Conservation (phyloP, 2,888 invertebrate species). For the Eugnorisma glareosa region DNA sequence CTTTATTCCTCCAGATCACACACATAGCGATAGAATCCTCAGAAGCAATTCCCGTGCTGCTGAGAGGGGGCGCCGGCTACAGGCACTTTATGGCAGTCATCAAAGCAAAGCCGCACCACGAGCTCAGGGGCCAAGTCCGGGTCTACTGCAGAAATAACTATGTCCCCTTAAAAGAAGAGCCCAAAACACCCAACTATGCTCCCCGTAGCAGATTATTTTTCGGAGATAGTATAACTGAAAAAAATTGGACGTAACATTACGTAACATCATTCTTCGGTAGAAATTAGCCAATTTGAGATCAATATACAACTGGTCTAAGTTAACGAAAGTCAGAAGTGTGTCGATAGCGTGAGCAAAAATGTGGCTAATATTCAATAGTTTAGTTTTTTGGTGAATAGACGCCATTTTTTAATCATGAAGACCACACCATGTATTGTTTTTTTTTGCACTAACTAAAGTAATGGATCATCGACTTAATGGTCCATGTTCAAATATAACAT, state of each 20-base stretch:
- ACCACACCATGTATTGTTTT: neutral
- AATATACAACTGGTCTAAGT: neutral
- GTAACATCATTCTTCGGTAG: neutral
- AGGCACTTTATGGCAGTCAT: conserved; percentile 75
- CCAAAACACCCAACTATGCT: neutral
- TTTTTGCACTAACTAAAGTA: neutral
- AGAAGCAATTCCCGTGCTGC: conserved; percentile 77
- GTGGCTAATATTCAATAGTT: conserved; percentile 12
- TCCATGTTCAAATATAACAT: too few relatives aligned
- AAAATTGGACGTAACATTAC: conserved; percentile 19
- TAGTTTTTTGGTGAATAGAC: neutral
- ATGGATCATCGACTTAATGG: neutral
- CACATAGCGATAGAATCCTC: conserved; percentile 79
- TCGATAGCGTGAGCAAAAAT: conserved; percentile 27
- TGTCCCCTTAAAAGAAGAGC: neutral
- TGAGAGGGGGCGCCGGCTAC: conserved; percentile 82
- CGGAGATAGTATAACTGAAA: conserved; percentile 23
- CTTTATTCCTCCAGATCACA: conserved; percentile 72
- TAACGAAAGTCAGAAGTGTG: neutral
- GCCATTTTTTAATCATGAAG: neutral
- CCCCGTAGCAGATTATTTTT: conserved; percentile 44
- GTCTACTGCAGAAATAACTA: conserved; percentile 72
- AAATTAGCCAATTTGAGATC: conserved; percentile 15
- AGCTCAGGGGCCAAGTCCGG: conserved; percentile 74
- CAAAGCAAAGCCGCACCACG: conserved; percentile 70